These are phyloP conservation scores for Allacma fusca DNA, from an alignment of 2,888 invertebrate species.

Conservation along the genomic window DNA sequence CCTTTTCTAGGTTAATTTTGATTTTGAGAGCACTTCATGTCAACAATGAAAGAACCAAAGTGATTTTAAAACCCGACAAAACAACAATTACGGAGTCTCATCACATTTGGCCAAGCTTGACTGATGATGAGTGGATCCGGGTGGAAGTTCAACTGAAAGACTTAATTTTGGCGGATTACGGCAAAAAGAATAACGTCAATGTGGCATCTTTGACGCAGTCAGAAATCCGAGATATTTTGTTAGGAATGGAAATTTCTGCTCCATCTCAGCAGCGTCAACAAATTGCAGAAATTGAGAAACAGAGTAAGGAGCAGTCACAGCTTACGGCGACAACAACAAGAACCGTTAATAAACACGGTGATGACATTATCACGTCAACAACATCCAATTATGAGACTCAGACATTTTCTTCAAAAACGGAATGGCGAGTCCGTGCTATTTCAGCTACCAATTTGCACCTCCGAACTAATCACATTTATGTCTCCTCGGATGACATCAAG, in stretches of 20 bases:
- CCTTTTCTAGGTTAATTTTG: slow-evolving; percentile 95
- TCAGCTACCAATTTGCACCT: slow-evolving; percentile 97
- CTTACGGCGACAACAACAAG: slow-evolving; percentile 97
- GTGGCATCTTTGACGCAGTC: slow-evolving; percentile 99
- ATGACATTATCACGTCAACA: slow-evolving; percentile 98
- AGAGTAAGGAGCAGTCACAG: slow-evolving; percentile 98
- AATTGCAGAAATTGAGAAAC: slow-evolving; percentile 99
- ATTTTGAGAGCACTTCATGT: slow-evolving; percentile 97
- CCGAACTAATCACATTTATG: slow-evolving; percentile 98
- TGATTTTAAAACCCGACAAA: slow-evolving; percentile 97
- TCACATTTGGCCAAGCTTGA: slow-evolving; percentile 98
- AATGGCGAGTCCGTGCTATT: slow-evolving; percentile 98
- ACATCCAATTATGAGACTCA: slow-evolving; percentile 99
- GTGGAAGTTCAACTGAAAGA: slow-evolving; percentile 98
- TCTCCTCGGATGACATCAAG: slow-evolving; percentile 98
- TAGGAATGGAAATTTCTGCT: slow-evolving; percentile 99
- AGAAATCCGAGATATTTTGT: slow-evolving; percentile 98
- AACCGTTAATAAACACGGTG: slow-evolving; percentile 99
- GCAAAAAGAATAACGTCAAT: slow-evolving; percentile 99
- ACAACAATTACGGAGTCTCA: slow-evolving; percentile 98
- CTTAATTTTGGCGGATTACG: slow-evolving; percentile 97
- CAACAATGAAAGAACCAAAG: slow-evolving; percentile 98
- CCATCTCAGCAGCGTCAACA: slow-evolving; percentile 99
- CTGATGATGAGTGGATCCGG: slow-evolving; percentile 99
- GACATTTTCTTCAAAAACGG: slow-evolving; percentile 97